phyloP scores from a whole-genome alignment of 2,113 vertebrate species.

The Pantherophis guttatus region DNA sequence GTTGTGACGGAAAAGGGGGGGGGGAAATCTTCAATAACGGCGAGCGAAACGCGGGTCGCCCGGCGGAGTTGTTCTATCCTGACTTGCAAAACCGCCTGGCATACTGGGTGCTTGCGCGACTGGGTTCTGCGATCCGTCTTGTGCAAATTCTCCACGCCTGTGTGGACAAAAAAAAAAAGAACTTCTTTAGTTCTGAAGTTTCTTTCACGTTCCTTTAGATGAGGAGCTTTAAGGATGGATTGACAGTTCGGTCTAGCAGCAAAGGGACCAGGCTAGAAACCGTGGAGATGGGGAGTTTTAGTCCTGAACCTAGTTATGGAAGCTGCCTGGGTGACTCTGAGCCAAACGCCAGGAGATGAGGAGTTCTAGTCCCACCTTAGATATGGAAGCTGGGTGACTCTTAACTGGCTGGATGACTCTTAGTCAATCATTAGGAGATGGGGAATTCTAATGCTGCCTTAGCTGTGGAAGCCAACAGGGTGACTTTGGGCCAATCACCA shows the following conservation, averaged over 20 bases:
- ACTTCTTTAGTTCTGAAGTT: neutral
- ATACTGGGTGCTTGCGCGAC: constrained; percentile 68
- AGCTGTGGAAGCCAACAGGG: too few species aligned
- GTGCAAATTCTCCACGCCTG: constrained; percentile 80
- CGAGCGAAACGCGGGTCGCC: constrained; percentile 59
- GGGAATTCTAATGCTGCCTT: too few species aligned
- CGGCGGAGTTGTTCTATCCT: constrained; percentile 50
- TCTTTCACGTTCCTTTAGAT: neutral
- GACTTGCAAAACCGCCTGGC: constrained; percentile 76
- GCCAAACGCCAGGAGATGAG: neutral
- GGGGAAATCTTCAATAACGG: constrained; percentile 61
- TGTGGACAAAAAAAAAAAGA: constrained; percentile 34
- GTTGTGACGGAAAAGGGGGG: neutral
- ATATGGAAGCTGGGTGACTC: neutral
- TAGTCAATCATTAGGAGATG: too few species aligned
- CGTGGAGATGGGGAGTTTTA: too few species aligned
- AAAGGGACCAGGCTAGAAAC: too few species aligned
- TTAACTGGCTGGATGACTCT: neutral
- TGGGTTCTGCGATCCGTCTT: constrained; percentile 76
- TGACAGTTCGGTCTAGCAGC: neutral
- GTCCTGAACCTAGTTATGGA: too few species aligned
- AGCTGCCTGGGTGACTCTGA: neutral
- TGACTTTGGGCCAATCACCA: too few species aligned
- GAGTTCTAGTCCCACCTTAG: neutral
- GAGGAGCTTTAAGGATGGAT: neutral